phyloP scores from a whole-genome alignment of 2,797 vertebrate species.

The Peromyscus melanophrys region DNA sequence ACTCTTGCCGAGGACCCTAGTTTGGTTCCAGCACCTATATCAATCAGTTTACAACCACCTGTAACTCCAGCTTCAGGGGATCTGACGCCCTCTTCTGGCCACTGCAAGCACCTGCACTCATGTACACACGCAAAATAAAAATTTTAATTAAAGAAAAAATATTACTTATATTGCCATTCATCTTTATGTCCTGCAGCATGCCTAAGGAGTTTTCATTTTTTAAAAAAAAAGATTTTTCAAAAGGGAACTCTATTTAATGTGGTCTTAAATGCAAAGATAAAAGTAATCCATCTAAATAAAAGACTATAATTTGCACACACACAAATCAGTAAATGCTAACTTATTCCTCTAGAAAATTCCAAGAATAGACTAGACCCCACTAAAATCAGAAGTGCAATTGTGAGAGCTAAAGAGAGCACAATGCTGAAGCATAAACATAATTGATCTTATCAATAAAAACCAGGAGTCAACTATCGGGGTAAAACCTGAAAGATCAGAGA shows the following conservation, averaged over 20 bases:
- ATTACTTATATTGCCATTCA: slow-evolving; percentile 3
- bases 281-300: slow-evolving; percentile 45
- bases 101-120: neutral
- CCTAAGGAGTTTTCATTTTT: neutral
- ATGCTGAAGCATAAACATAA: no score
- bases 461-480: no score
- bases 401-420: neutral
- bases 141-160: neutral
- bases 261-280: slow-evolving; percentile 41
- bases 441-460: no score
- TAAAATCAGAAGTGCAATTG: slow-evolving; percentile 7
- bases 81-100: neutral
- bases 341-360: slow-evolving; percentile 48
- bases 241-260: neutral
- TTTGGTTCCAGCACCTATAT: neutral
- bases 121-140: neutral
- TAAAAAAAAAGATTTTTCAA: neutral
- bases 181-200: neutral
- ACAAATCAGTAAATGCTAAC: slow-evolving; percentile 20
- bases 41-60: neutral
- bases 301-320: slow-evolving; percentile 6
- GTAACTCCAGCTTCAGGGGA: neutral
- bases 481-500: no score
- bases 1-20: neutral
- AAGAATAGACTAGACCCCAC: neutral